Conservation (phyloP, 2,888 invertebrate species). For the Gryllus longicercus region DNA sequence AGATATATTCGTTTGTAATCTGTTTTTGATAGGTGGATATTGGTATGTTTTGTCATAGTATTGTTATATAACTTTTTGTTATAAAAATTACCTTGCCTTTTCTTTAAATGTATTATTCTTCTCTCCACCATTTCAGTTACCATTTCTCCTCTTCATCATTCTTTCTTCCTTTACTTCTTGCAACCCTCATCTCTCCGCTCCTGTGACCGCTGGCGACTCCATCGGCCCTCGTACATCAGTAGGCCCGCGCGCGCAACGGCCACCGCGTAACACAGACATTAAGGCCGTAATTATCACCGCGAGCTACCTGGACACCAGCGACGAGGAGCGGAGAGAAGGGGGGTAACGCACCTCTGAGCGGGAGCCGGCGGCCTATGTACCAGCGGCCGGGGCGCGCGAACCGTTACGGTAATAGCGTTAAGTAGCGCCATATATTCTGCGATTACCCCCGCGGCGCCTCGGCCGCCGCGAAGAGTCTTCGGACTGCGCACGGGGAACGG, state of each 20-base stretch:
- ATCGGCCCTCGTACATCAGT: not conserved
- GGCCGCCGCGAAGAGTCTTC: not conserved
- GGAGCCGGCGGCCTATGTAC: no score
- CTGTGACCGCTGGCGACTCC: not conserved
- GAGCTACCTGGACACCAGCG: not conserved
- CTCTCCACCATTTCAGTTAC: no score
- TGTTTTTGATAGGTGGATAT: no score
- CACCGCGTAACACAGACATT: not conserved
- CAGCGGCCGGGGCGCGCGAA: not conserved
- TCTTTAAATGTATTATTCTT: no score
- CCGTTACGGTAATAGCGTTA: constrained; percentile 1
- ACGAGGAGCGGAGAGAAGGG: not conserved
- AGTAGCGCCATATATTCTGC: constrained; percentile 17
- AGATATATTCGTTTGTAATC: no score
- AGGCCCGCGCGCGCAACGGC: not conserved
- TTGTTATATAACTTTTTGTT: no score
- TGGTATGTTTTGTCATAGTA: no score
- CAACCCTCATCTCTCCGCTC: no score
- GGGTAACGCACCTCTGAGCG: no score
- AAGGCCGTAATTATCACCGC: not conserved
- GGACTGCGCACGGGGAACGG: not conserved
- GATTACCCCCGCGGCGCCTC: not conserved
- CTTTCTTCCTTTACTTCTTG: no score
- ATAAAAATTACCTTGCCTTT: no score
- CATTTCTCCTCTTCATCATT: no score